phyloP scores from a whole-genome alignment of 1,140 invertebrate species.

The Sycophaga agraensis region DNA sequence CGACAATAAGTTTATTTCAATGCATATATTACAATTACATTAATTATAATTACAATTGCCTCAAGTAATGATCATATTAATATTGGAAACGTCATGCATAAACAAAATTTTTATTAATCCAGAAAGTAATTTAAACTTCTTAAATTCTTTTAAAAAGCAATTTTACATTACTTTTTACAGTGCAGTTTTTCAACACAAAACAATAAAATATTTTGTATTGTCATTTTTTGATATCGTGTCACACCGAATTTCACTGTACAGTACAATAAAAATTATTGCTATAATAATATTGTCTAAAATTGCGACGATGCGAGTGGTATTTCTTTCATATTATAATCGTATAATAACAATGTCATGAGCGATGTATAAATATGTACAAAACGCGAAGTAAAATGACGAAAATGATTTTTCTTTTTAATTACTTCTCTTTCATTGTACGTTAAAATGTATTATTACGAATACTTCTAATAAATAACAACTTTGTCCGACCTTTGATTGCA shows the following conservation, averaged over 20 bases:
- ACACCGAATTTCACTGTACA: slow-evolving; percentile 21
- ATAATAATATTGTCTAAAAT: slow-evolving; percentile 26
- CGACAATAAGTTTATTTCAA: no score
- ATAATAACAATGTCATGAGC: slow-evolving; percentile 25
- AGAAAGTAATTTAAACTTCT: no score
- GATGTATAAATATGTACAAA: slow-evolving; percentile 29
- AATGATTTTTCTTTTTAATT: slow-evolving; percentile 6
- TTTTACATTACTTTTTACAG: neutral
- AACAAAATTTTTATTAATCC: no score
- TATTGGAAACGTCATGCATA: no score
- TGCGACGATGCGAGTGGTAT: slow-evolving; percentile 14
- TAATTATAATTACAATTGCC: no score
- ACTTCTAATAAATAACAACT: slow-evolving; percentile 41
- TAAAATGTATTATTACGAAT: slow-evolving; percentile 37
- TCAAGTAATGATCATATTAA: no score
- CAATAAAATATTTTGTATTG: slow-evolving; percentile 20
- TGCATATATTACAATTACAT: no score
- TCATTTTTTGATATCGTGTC: slow-evolving; percentile 14
- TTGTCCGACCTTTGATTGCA: neutral
- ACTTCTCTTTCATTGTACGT: slow-evolving; percentile 30
- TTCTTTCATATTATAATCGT: slow-evolving; percentile 23
- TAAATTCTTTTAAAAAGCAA: no score
- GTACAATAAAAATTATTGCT: slow-evolving; percentile 21
- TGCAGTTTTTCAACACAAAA: slow-evolving; percentile 9
- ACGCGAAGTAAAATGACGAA: slow-evolving; percentile 12